Base-by-base conservation (phyloP, 2,888 invertebrate species). In the Selenia dentaria region DNA sequence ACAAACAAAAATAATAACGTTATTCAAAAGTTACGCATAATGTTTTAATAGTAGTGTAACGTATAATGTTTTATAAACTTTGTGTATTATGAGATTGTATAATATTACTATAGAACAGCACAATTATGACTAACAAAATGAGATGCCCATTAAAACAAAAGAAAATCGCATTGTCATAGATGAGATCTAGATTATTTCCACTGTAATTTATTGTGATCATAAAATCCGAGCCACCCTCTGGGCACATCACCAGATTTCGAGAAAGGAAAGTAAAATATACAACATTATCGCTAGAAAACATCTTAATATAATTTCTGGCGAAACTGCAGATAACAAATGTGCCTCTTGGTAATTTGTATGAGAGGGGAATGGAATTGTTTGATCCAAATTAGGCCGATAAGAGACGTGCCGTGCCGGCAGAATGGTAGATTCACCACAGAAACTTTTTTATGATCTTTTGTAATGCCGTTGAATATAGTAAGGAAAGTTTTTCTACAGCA, bases 271-370 rank as follows among this genome's bases (percentile, higher is more conserved):
- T 75, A 82, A 82, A 84, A 81, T 80, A 78, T 72, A 80, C 76
- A 80, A 75, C 75, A 78, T 83, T 85, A 86, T 86, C 86, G 71
- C 74, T 65, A 66, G 67, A 76, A 77, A 77, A 79, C 74, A 87
- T 86, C 85, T 87, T 85, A 84, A 84, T 83, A 85, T 85, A 86
- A 86, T 86, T 86, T 85, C 83, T 81, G 70, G 68, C 68, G 82
- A 84, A 83, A 84, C 75, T 83, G 84, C 75, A 83, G 85, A 86
- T 83, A 85, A 82, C 81, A 79, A 83, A 85, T 84, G 81, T 77
- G 79, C 75, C 67, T 74, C 74, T 74, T 74, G 74, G 72, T 78
- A 83, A 83, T 79, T 83, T 82, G 80, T 80, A 70, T 73, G 70
- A 75, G 78, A 16, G 82, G 84, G 83, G 84, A 77, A 71, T 75